phyloP scores from a whole-genome alignment of 1,140 invertebrate genomes.

The Drosophila sechellia region DNA sequence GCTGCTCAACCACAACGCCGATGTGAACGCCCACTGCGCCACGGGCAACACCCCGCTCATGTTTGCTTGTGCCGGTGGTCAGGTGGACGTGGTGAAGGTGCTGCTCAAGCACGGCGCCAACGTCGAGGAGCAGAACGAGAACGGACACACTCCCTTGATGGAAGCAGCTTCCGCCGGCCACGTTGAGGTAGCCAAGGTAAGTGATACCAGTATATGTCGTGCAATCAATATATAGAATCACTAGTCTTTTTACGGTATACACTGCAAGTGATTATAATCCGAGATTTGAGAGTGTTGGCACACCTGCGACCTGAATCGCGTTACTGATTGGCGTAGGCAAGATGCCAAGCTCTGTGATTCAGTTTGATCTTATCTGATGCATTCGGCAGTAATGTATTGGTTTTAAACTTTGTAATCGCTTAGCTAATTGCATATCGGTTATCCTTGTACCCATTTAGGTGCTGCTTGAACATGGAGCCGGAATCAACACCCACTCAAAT shows the following conservation, averaged over 20 bases:
- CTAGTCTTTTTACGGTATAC: background rate
- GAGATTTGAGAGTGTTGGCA: constrained; percentile 73
- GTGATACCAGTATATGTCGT: background rate
- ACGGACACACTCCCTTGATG: constrained; percentile 99
- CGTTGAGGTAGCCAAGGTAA: constrained; percentile 94
- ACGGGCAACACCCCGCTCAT: constrained; percentile 98
- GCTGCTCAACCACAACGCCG: constrained; percentile 95
- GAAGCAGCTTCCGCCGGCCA: constrained; percentile 99
- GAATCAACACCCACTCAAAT: constrained; percentile 99
- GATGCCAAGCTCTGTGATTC: constrained; percentile 57
- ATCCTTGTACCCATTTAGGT: constrained; percentile 34
- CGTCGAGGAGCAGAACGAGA: constrained; percentile 99
- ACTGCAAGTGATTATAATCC: constrained; percentile 81
- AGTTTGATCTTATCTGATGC: constrained; percentile 84
- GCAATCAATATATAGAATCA: too few relatives aligned
- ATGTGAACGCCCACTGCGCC: constrained; percentile 98
- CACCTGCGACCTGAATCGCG: constrained; percentile 56
- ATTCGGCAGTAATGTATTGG: background rate
- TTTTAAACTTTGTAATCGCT: background rate
- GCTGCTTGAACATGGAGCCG: constrained; percentile 95
- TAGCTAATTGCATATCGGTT: background rate
- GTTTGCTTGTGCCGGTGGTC: constrained; percentile 98
- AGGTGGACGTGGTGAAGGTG: constrained; percentile 95
- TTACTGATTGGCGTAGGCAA: constrained; percentile 64
- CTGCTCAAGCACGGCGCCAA: constrained; percentile 96